Evolutionary conservation across 2,797 vertebrate genomes (phyloP).

Genomic region (Glossophaga mutica): DNA sequence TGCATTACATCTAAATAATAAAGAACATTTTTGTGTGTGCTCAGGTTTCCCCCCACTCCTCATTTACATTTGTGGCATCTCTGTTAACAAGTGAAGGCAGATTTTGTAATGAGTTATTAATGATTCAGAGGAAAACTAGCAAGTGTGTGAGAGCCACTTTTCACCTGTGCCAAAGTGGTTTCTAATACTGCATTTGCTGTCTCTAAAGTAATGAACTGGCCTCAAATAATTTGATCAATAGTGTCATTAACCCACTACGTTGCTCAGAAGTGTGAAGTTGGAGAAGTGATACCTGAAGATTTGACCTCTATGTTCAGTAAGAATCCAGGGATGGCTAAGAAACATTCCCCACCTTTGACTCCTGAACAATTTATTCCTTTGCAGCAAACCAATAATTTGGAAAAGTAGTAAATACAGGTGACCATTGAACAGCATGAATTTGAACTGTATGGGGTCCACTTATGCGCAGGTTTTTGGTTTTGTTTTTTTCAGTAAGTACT

Average conservation of each 20-base stretch:
- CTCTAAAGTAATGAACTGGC: conserved; percentile 28
- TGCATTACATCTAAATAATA: conserved; percentile 35
- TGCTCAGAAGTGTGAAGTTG: not conserved
- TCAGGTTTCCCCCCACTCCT: not conserved
- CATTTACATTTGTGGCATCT: conserved; percentile 34
- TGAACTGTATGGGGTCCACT: not conserved
- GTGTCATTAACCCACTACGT: not conserved
- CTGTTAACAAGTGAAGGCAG: conserved; percentile 12
- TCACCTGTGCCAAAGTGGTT: conserved; percentile 20
- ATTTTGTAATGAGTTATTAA: not conserved
- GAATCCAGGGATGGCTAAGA: not conserved
- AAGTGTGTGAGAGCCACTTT: not conserved
- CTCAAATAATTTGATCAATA: conserved; percentile 6
- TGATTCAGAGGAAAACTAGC: not conserved
- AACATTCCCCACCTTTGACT: not conserved
- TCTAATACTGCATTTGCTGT: conserved; percentile 12
- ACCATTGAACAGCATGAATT: not conserved
- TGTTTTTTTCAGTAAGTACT: not conserved
- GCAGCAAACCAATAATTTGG: not conserved
- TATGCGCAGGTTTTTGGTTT: not conserved
- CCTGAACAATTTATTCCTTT: not conserved
- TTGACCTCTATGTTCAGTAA: not conserved
- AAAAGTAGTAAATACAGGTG: not conserved
- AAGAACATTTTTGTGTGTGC: not conserved
- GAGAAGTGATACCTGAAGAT: not conserved